Conservation (phyloP, 2,888 invertebrate genomes). For the Seladonia tumulorum region DNA sequence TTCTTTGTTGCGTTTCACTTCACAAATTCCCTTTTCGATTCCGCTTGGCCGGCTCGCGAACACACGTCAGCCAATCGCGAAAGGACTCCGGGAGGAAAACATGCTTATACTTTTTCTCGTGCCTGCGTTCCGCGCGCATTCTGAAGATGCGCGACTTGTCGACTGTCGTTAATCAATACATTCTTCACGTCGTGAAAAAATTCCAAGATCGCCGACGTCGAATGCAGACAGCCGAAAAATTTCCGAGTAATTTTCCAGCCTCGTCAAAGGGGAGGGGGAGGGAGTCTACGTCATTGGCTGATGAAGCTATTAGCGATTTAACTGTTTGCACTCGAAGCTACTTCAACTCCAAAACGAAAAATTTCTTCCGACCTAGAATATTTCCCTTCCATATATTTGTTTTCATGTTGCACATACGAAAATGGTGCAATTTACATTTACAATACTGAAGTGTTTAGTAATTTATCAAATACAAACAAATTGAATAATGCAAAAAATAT, state of each 20-base stretch:
- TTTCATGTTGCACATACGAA: no score
- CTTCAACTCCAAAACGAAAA: no score
- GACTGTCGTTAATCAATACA: conserved; percentile 24
- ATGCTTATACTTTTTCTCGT: conserved; percentile 14
- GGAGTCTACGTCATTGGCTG: background rate
- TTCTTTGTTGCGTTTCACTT: background rate
- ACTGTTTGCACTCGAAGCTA: no score
- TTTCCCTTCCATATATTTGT: no score
- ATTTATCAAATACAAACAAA: no score
- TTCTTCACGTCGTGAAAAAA: background rate
- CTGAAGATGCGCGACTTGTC: background rate
- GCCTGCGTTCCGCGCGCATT: background rate
- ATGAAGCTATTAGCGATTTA: background rate
- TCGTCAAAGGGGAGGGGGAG: no score
- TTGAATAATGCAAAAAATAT: no score
- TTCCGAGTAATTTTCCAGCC: background rate
- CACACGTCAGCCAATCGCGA: conserved; percentile 3
- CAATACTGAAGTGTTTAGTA: no score
- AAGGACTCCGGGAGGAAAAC: background rate
- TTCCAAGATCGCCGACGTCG: background rate
- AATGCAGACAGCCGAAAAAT: background rate
- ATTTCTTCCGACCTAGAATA: no score
- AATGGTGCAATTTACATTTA: no score
- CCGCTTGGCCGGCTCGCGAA: background rate
- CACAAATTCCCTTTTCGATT: background rate